phyloP scores from a whole-genome alignment of 2,113 vertebrate genomes.

The Merops nubicus region DNA sequence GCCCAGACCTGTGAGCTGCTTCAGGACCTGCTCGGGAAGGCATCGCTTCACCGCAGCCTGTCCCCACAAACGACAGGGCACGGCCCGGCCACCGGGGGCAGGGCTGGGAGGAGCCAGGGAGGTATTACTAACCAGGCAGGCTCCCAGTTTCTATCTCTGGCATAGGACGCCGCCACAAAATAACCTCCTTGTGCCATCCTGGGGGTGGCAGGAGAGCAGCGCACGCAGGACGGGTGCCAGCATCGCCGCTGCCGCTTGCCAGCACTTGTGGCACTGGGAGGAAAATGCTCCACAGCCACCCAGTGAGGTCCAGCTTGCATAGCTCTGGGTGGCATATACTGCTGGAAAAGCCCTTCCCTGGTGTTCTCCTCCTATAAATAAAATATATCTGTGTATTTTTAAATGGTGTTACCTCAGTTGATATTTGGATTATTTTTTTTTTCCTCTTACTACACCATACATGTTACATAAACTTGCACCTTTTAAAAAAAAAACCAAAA shows the following conservation, averaged over 20 bases:
- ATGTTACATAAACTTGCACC: neutral
- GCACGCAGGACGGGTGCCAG: fast-evolving
- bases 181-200: neutral
- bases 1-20: neutral
- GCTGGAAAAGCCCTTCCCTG: neutral
- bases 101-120: neutral
- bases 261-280: neutral
- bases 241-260: neutral
- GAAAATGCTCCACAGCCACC: neutral
- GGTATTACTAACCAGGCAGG: neutral
- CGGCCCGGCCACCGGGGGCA: fast-evolving
- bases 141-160: fast-evolving
- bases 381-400: neutral
- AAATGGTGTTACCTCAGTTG: neutral
- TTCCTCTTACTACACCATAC: neutral
- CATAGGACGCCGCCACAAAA: neutral
- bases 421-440: neutral
- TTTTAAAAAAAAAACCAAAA: neutral
- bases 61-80: fast-evolving
- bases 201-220: fast-evolving
- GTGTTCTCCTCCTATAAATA: neutral
- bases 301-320: neutral
- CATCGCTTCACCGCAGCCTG: fast-evolving
- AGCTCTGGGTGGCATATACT: fast-evolving
- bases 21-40: neutral